These are phyloP conservation scores for Danaus chrysippus DNA, from an alignment of 2,888 invertebrate species.

Conservation along the genomic window DNA sequence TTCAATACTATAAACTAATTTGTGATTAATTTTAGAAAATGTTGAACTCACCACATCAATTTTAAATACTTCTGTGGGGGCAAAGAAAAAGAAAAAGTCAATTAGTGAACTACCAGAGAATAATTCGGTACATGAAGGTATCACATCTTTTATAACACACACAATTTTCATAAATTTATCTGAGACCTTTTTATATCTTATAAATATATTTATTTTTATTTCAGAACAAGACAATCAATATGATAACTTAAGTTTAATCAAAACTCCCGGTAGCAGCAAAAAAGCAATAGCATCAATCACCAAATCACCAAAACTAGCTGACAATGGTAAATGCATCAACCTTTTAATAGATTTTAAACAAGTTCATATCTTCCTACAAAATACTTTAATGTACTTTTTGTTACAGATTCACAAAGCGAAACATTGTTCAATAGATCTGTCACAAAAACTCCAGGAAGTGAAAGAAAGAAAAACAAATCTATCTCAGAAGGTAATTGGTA, in stretches of 20 bases:
- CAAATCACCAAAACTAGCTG: conserved; percentile 7
- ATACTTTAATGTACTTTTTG: neutral
- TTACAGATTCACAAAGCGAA: conserved; percentile 5
- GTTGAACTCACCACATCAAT: conserved; percentile 2
- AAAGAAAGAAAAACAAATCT: conserved; percentile 15
- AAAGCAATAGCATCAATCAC: conserved; percentile 16
- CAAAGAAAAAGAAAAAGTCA: conserved; percentile 8
- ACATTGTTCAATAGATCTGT: conserved; percentile 10
- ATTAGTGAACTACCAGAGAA: conserved; percentile 1
- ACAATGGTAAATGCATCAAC: conserved; percentile 16
- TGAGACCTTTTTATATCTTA: neutral
- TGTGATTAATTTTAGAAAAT: neutral
- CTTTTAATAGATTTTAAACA: neutral
- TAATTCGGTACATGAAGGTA: conserved; percentile 6
- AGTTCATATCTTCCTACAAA: no score
- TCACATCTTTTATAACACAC: neutral
- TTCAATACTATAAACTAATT: neutral
- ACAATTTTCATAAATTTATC: neutral
- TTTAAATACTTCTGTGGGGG: conserved; percentile 7
- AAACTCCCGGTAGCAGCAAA: conserved; percentile 21
- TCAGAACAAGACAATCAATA: neutral
- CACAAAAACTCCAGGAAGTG: conserved; percentile 20
- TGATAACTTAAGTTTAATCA: conserved; percentile 7
- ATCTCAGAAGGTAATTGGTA: neutral
- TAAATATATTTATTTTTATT: neutral